Evolutionary conservation across 1,140 invertebrate genomes (phyloP), one percentile per base, ranked within the genome.

Genomic region (Rhynchophorus ferrugineus): DNA sequence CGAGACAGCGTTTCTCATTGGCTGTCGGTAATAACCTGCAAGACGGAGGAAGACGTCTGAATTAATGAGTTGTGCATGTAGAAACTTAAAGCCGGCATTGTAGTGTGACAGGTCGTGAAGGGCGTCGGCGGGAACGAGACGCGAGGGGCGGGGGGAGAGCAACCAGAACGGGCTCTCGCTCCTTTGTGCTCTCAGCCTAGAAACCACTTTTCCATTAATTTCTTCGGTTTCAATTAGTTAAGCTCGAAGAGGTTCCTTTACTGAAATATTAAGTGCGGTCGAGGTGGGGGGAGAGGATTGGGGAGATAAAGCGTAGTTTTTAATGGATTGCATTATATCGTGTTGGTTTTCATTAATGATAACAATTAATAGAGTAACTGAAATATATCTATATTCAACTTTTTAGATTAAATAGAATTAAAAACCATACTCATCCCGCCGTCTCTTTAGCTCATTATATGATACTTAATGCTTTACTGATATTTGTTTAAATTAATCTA

Each of bases 1-100:
- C 60, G 60, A 62, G 58, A 60, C 58, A 62, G 58, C 57, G 58
- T 45, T 53, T 59, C 61, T 62, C 61, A 62, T 62, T 62, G 61
- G 61, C 54, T 62, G 61, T 58, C 61, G 61, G 60, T 62, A 62
- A 62, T 62, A 62, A 62, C 56, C 47, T 62, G 49, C 59, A 62
- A 62, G 61, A 60, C 58, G 56, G 55, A 54, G 58, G 58, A 56
- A 62, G 58, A 60, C 58, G 61, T 49, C 56, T 55, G 61, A 62
- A 62, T 62, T 62, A 62, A 62, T 60, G 61, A 62, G 61, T 59
- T 55, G 38, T 55, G 53, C 53, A 55, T 55, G 46, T 55, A 55
- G 41, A 55, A 55, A 55, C 53, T 55, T 55, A 55, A 55, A 55
- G 53, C 53, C 45, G 53, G 46, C 53, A 49, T 55, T 55, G 53